Conservation (phyloP, 2,888 invertebrate genomes). For the Andrena trimmerana region DNA sequence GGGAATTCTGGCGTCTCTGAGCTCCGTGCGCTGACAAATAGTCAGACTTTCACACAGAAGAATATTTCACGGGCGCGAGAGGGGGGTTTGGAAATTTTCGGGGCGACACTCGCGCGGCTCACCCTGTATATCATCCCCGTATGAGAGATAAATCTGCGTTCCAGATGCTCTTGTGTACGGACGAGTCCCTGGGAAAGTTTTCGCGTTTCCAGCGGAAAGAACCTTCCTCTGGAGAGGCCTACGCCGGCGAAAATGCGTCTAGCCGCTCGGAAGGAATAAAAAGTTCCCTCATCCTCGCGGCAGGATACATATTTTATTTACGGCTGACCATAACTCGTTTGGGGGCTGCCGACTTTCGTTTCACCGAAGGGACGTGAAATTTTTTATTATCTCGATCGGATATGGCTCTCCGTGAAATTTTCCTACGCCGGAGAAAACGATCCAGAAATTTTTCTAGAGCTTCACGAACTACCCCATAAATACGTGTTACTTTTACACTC, state of each 20-base stretch:
- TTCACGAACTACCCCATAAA: background rate
- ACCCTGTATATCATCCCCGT: constrained; percentile 31
- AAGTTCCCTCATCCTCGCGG: background rate
- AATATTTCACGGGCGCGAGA: constrained; percentile 36
- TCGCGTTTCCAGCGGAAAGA: constrained; percentile 26
- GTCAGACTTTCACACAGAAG: constrained; percentile 29
- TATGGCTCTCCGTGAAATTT: background rate
- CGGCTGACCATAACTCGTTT: constrained; percentile 31
- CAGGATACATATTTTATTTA: constrained; percentile 24
- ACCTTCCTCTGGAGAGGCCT: constrained; percentile 32
- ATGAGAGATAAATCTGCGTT: constrained; percentile 54
- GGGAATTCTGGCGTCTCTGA: background rate
- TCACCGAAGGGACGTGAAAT: constrained; percentile 5
- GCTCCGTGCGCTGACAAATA: constrained; percentile 25
- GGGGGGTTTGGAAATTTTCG: constrained; percentile 16
- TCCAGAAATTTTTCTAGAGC: constrained; percentile 1
- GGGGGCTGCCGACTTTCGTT: background rate
- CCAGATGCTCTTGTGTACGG: constrained; percentile 37
- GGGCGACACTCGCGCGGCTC: constrained; percentile 15
- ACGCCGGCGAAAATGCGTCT: constrained; percentile 21
- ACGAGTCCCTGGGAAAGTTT: constrained; percentile 37
- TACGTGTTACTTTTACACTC: background rate
- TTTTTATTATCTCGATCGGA: background rate
- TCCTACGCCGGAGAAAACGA: too few relatives aligned
- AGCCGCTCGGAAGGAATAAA: constrained; percentile 12